Conservation (phyloP, 2,113 vertebrate genomes). For the Bubalus kerabau region DNA sequence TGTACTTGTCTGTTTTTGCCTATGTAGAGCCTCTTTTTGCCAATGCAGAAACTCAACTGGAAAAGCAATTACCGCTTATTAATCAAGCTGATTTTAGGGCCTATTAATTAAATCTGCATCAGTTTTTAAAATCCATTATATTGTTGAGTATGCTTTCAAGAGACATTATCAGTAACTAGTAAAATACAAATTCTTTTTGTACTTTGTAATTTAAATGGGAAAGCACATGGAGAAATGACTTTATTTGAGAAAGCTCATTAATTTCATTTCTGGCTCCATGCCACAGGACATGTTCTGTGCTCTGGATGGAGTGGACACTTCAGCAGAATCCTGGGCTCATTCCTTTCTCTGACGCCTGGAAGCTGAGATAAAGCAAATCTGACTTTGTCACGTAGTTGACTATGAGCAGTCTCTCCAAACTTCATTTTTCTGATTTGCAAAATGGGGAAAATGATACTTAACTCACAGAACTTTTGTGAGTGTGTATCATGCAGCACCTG, state of each 20-base stretch:
- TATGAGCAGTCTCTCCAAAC: not conserved
- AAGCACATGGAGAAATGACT: not conserved
- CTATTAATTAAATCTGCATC: not conserved
- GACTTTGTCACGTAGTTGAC: not conserved
- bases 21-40: not conserved
- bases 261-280: not conserved
- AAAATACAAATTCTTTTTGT: not conserved
- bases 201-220: not conserved
- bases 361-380: not conserved
- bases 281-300: not conserved
- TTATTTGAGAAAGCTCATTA: not conserved
- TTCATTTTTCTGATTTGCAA: not conserved
- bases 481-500: not conserved
- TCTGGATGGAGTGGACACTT: not conserved
- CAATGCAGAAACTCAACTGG: not conserved
- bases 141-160: not conserved
- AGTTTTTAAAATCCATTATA: not conserved
- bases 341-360: not conserved
- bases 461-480: not conserved
- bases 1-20: not conserved
- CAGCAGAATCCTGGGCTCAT: not conserved
- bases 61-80: not conserved
- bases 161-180: not conserved
- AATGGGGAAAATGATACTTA: not conserved
- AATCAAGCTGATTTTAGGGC: not conserved